These are phyloP conservation scores for Gadus chalcogrammus DNA, from an alignment of 2,113 vertebrate species.

Conservation along the genomic window DNA sequence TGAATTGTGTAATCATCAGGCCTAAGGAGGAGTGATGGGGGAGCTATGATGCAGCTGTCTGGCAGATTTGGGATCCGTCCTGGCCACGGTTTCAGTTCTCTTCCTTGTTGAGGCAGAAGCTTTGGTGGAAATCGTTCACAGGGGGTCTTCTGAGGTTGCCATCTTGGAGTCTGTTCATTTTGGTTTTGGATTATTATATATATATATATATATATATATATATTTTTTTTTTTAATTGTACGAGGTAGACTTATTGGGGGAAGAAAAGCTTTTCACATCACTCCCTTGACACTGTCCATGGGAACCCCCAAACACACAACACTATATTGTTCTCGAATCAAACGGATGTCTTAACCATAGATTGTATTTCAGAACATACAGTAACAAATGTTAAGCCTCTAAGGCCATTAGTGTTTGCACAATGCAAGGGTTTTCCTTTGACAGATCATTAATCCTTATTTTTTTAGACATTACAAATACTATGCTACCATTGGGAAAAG, in stretches of 20 bases:
- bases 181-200: neutral
- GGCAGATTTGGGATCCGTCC: constrained; percentile 19
- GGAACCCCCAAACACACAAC: too few species aligned
- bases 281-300: too few species aligned
- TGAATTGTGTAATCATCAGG: constrained; percentile 59
- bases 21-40: constrained; percentile 21
- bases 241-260: neutral
- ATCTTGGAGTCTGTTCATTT: constrained; percentile 3
- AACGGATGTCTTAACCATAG: too few species aligned
- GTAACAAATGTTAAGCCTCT: too few species aligned
- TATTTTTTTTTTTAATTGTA: constrained; percentile 9
- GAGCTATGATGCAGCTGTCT: constrained; percentile 26
- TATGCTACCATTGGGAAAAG: too few species aligned
- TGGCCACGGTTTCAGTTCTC: constrained; percentile 20
- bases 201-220: too few species aligned
- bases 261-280: neutral
- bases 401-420: too few species aligned
- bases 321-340: too few species aligned
- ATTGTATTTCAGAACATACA: too few species aligned
- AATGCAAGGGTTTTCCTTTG: too few species aligned
- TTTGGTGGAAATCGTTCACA: constrained; percentile 11
- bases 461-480: too few species aligned
- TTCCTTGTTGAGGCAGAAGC: constrained; percentile 30
- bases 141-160: constrained; percentile 12
- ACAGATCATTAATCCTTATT: too few species aligned